A percentile compares a stretch with the other conserved stretches of the same genome.
phyloP scores from a whole-genome alignment of 2,797 vertebrate genomes.

The Ciconia nigra region DNA sequence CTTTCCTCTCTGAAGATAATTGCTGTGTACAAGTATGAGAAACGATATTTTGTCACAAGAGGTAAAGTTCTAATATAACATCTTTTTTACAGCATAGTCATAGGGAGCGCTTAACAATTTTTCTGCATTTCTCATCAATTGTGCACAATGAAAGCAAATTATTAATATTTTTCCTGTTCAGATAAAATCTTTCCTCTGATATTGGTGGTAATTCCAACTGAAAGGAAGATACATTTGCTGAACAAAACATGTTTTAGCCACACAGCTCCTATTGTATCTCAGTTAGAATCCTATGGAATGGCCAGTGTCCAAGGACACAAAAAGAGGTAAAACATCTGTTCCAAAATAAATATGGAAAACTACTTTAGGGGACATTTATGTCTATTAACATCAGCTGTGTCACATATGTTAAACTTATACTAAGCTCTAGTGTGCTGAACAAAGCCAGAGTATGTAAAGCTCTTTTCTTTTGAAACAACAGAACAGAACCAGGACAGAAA shows the following conservation, averaged over 20 bases:
- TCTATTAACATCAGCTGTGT: conserved; percentile 47
- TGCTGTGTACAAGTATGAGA: neutral
- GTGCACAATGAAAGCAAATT: neutral
- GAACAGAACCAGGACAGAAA: neutral
- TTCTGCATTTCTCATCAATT: neutral
- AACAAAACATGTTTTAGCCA: neutral
- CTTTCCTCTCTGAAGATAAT: neutral
- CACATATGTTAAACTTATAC: conserved; percentile 35
- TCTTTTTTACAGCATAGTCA: neutral
- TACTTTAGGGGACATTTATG: conserved; percentile 18
- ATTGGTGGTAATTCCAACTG: neutral
- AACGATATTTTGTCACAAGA: neutral
- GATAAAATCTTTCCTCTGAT: neutral
- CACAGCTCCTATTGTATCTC: neutral
- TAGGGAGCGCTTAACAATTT: neutral
- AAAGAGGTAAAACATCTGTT: conserved; percentile 37
- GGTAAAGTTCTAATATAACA: neutral
- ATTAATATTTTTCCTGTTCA: neutral
- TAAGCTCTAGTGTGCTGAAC: neutral
- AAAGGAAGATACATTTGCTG: conserved; percentile 23
- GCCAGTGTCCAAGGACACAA: conserved; percentile 32
- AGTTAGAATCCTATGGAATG: conserved; percentile 20
- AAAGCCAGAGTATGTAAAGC: neutral
- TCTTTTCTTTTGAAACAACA: conserved; percentile 8
- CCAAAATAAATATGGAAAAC: conserved; percentile 57